These are phyloP conservation scores for Ooceraea biroi DNA, from an alignment of 1,140 invertebrate genomes.

Conservation along the genomic window DNA sequence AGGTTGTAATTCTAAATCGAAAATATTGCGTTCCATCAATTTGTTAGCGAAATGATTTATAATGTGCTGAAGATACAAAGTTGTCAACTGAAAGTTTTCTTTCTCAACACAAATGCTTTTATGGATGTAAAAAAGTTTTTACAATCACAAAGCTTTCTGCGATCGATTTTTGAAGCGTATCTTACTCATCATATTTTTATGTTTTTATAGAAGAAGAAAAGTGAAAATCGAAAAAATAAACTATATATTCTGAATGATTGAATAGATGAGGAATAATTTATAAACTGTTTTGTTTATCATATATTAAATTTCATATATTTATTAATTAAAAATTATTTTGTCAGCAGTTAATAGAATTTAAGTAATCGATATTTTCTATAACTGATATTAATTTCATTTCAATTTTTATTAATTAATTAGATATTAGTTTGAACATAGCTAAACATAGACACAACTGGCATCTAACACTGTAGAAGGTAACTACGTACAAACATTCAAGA, in stretches of 20 bases:
- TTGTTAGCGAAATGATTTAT: constrained; percentile 62
- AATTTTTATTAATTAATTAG: too few species aligned
- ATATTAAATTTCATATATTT: not conserved
- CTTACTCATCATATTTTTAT: not conserved
- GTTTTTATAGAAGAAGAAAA: not conserved
- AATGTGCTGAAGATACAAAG: constrained; percentile 51
- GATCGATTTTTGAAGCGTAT: not conserved
- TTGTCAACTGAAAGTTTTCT: constrained; percentile 60
- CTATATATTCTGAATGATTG: not conserved
- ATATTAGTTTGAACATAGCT: not conserved
- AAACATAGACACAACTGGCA: constrained; percentile 12
- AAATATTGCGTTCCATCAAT: constrained; percentile 38
- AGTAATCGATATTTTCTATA: not conserved
- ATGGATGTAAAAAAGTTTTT: constrained; percentile 59
- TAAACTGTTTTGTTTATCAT: not conserved
- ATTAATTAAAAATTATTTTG: not conserved
- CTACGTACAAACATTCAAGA: not conserved
- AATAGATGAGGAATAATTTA: not conserved
- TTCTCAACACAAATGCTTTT: constrained; percentile 33
- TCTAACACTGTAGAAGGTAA: not conserved
- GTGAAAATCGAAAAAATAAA: not conserved
- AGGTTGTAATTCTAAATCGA: constrained; percentile 55
- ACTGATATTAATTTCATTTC: too few species aligned
- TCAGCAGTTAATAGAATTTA: not conserved
- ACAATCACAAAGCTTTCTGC: not conserved